These are phyloP conservation scores for Episyrphus balteatus DNA, from an alignment of 1,140 invertebrate species.

Conservation along the genomic window DNA sequence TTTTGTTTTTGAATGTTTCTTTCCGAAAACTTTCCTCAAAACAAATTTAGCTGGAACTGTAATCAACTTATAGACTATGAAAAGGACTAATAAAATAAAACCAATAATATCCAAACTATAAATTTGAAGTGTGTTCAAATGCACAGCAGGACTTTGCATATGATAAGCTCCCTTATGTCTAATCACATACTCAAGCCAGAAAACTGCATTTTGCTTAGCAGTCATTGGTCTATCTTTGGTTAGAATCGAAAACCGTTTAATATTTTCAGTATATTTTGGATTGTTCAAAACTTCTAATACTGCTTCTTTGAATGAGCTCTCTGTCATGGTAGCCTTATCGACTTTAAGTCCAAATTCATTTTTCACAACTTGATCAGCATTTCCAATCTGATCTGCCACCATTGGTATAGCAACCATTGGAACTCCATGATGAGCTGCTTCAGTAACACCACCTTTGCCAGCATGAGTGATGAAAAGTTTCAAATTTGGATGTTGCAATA, in stretches of 20 bases:
- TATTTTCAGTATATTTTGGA: conserved; percentile 9
- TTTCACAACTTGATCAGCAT: conserved; percentile 5
- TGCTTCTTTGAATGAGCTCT: conserved; percentile 5
- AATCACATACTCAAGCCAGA: conserved; percentile 39
- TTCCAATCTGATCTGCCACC: conserved; percentile 22
- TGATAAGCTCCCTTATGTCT: conserved; percentile 37
- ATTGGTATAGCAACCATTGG: conserved; percentile 39
- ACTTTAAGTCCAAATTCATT: conserved; percentile 19
- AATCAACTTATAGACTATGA: too few relatives aligned
- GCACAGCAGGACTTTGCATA: conserved; percentile 23
- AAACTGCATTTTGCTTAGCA: conserved; percentile 35
- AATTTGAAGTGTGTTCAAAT: conserved; percentile 17
- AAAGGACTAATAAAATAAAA: conserved; percentile 3
- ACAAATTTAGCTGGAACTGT: too few relatives aligned
- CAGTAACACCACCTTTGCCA: conserved; percentile 40
- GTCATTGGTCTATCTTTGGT: conserved; percentile 29
- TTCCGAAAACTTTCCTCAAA: too few relatives aligned
- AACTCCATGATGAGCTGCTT: conserved; percentile 38
- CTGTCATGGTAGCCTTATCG: conserved; percentile 1
- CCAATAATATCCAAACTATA: conserved; percentile 25
- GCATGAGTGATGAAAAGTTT: conserved; percentile 43
- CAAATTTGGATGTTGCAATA: conserved; percentile 37
- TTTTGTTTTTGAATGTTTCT: too few relatives aligned
- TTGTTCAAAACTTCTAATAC: conserved; percentile 14
- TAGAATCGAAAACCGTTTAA: conserved; percentile 13